Percentiles rank a stretch among this genome's conserved stretches.
These are phyloP conservation scores for Scortum barcoo DNA, from an alignment of 2,113 vertebrate genomes.

Conservation along the genomic window DNA sequence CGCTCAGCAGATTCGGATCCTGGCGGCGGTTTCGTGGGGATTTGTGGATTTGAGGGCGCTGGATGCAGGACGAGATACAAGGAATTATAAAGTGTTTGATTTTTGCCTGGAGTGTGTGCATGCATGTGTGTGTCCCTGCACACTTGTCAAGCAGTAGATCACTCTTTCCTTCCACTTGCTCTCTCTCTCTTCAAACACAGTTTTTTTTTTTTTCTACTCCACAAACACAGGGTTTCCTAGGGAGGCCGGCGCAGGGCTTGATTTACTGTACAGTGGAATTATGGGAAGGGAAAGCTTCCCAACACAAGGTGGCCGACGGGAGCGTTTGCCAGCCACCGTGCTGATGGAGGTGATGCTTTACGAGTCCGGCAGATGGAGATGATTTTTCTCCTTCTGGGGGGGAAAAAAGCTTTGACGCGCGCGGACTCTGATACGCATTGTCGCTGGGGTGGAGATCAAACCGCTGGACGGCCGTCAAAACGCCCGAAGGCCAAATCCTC, in stretches of 20 bases:
- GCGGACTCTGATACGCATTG: conserved; percentile 49
- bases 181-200: conserved; percentile 20
- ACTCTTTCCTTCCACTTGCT: conserved; percentile 33
- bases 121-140: conserved; percentile 30
- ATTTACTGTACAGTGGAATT: conserved; percentile 72
- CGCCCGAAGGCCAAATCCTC: conserved; percentile 29
- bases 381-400: conserved; percentile 54
- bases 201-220: conserved; percentile 49
- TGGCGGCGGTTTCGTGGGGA: conserved; percentile 66
- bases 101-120: conserved; percentile 42
- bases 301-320: conserved; percentile 51
- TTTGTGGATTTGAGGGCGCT: conserved; percentile 71
- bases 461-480: conserved; percentile 49
- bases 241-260: conserved; percentile 52
- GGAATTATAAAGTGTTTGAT: conserved; percentile 71
- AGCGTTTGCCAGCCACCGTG: conserved; percentile 55
- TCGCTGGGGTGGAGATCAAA: conserved; percentile 66
- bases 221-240: conserved; percentile 60
- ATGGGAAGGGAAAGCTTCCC: conserved; percentile 60
- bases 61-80: conserved; percentile 67
- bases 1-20: conserved; percentile 57
- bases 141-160: conserved; percentile 64
- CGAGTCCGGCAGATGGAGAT: conserved; percentile 61
- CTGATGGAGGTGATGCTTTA: conserved; percentile 57
- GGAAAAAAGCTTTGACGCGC: conserved; percentile 46